phyloP scores from a whole-genome alignment of 2,797 vertebrate genomes.

The Phaenicophaeus curvirostris region DNA sequence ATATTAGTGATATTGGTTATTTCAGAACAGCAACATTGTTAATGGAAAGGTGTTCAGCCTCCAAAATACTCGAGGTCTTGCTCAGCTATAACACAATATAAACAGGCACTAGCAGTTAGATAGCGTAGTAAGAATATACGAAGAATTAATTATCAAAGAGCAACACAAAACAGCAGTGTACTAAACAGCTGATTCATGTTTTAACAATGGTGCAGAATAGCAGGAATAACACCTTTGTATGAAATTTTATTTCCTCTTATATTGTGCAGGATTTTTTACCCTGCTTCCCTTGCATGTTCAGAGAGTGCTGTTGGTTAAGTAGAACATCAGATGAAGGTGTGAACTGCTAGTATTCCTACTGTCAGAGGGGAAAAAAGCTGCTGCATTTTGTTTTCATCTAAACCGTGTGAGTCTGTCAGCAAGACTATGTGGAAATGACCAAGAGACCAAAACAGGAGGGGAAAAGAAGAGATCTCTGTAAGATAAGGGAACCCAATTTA shows the following conservation, averaged over 20 bases:
- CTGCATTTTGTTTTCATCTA: slow-evolving; percentile 47
- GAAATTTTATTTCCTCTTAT: not conserved
- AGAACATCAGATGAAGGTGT: slow-evolving; percentile 13
- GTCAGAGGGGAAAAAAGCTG: slow-evolving; percentile 27
- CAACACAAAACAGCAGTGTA: not conserved
- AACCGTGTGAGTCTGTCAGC: slow-evolving; percentile 50
- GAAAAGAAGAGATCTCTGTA: not conserved
- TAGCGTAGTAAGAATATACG: not conserved
- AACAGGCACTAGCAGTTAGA: not conserved
- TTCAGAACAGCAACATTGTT: not conserved
- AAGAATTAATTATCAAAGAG: not conserved
- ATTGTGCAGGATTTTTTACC: not conserved
- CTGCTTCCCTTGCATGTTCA: not conserved
- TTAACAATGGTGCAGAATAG: not conserved
- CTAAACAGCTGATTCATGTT: not conserved
- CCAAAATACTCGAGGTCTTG: not conserved
- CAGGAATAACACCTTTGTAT: not conserved
- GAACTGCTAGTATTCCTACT: slow-evolving; percentile 23
- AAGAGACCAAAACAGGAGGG: not conserved
- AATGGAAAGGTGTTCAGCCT: not conserved
- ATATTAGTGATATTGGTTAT: not conserved
- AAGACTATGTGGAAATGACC: not conserved
- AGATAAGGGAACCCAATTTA: slow-evolving; percentile 34
- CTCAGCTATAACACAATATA: fast-evolving
- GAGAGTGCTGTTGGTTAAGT: not conserved